phyloP scores from a whole-genome alignment of 2,797 vertebrate species.

The Neopelma chrysocephalum region DNA sequence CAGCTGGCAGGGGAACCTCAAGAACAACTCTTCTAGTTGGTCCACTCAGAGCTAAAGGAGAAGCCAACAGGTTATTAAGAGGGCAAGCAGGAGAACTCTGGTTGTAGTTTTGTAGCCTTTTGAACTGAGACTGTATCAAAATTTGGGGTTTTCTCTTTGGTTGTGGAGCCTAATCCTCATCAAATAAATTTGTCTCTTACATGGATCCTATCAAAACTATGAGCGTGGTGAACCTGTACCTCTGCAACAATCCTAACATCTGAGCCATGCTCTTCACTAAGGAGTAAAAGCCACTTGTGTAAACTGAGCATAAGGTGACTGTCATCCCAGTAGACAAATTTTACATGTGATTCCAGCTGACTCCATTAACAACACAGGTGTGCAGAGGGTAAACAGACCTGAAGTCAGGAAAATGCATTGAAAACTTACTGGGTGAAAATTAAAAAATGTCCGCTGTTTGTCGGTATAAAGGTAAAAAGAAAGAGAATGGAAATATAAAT shows the following conservation, averaged over 20 bases:
- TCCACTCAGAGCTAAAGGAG: not conserved
- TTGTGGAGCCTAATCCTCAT: not conserved
- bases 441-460: not conserved
- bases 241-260: not conserved
- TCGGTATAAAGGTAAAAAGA: not conserved
- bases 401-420: not conserved
- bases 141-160: fast-evolving
- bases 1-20: not conserved
- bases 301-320: not conserved
- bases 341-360: not conserved
- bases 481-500: not conserved
- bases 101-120: not conserved
- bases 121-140: not conserved
- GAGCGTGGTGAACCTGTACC: not conserved
- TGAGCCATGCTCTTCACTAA: not conserved
- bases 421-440: not conserved
- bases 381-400: not conserved
- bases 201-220: not conserved
- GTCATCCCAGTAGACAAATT: not conserved
- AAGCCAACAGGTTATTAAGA: not conserved
- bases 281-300: not conserved
- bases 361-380: not conserved
- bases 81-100: not conserved
- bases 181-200: not conserved
- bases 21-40: not conserved